Evolutionary conservation across 2,888 invertebrate species (phyloP), one percentile per base, ranked within the genome.

Genomic region (Plemyria rubiginata): DNA sequence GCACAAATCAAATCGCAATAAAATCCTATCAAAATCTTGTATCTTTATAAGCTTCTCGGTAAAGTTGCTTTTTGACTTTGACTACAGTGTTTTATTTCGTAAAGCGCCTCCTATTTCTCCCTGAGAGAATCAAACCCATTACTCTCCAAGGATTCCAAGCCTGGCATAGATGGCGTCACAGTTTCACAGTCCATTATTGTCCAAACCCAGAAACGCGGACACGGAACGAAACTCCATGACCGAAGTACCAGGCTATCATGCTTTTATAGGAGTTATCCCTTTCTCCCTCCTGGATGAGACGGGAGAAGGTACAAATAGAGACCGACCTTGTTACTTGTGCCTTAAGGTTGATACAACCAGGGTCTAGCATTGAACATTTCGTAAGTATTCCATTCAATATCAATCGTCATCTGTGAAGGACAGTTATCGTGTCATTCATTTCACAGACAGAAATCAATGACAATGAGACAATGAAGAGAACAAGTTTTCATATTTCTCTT

Each of bases 201-300:
- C 53, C 43, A 41, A 53, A 29, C 29, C 5, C 28, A 28, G 11
- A 38, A 53, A 41, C 28, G 43, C 43, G 78, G 74, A 71, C 73
- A 75, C 77, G 78, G 76, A 82, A 82, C 82, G 79, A 81, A 80
- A 83, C 76, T 75, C 78, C 79, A 70, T 82, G 79, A 82, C 79
- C 75, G 70, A 72, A 56, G 29, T 80, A 84, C 84, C 64, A 84
- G 80, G 81, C 66, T 40, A 49, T 29, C 75, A 83, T 67, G 72
- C 72, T 49, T 48, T 38, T 4, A 16, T 65, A 72, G 71, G 59
- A 64, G 59, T 69, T 15, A 41, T 28, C 29, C 9, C 9, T 55
- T 22, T 38, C 13, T 16, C 36, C 22, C 32, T n/a, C 22, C 28
- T 5, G 8, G 22, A 36, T 13, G 13, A 8, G 13, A 54, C 7